Base-by-base conservation (phyloP, 2,113 vertebrate species). In the Romanogobio albipinnatus region DNA sequence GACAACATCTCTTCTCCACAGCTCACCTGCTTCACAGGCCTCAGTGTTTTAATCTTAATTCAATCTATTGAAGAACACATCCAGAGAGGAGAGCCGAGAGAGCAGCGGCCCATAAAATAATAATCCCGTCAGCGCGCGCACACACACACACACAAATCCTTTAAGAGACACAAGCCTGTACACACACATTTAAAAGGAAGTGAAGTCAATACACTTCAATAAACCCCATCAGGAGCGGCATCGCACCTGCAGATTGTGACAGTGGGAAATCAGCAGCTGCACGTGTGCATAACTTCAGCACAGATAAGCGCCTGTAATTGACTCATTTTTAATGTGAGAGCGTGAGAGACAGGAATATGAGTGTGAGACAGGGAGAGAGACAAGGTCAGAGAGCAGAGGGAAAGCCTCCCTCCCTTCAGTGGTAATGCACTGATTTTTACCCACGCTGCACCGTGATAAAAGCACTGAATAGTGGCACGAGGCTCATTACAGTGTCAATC, bases 21-120 rank as follows among this genome's bases (percentile, higher is more conserved):
- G 90, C 89, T 89, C 90, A 89, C 85, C 89, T 87, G 84, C 89
- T 88, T 86, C 24, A 89, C 74, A 47, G 91, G 90, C 89, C 88
- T 79, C 89, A 89, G 88, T 92, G 91, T 93, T 91, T 91, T 93
- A 90, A 95, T 95, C 93, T 94, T 95, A 93, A 94, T 95, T 93
- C 91, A 93, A 93, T 95, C 92, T 91, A 93, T 93, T 92, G 90
- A 88, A 85, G 88, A 91, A 90, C 90, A 90, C 91, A 90, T 92
- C 90, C 92, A 90, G 89, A 90, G 89, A 86, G 89, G 88, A 90
- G 88, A 90, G 91, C 92, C 13, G 45, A 92, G 89, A 91, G 90
- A 90, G 90, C 91, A 93, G 90, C 87, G 90, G 92, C 90, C 92
- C 92, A 92, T 94, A 92, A 93, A 94, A 93, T 93, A 94, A 94